Conservation (phyloP, 2,113 vertebrate species). For the Menura novaehollandiae region DNA sequence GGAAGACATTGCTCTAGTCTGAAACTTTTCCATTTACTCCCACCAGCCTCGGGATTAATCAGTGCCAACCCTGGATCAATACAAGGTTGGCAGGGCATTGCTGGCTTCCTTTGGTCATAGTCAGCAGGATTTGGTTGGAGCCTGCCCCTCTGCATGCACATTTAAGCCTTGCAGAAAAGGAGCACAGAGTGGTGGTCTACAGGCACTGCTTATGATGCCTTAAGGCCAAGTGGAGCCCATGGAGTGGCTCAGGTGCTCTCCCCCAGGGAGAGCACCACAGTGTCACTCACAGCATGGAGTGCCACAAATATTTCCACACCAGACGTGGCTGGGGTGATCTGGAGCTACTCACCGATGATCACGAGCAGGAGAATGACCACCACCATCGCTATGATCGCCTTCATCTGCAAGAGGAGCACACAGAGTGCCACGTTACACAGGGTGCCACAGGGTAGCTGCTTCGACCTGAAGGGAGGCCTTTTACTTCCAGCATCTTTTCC, state of each 20-base stretch:
- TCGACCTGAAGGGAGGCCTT: neutral
- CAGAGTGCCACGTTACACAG: neutral
- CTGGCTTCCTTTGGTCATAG: neutral
- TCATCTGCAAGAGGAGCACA: slow-evolving; percentile 81
- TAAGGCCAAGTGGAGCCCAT: neutral
- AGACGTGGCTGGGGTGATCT: neutral
- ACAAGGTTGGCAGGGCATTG: neutral
- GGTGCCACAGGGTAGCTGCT: neutral
- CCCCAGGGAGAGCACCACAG: rapidly evolving
- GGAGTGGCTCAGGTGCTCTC: neutral
- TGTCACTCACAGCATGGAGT: neutral
- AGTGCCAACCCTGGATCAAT: neutral
- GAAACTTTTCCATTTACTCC: neutral
- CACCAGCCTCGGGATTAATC: neutral
- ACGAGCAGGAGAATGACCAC: slow-evolving; percentile 85
- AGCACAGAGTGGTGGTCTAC: neutral
- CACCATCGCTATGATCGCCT: slow-evolving; percentile 86
- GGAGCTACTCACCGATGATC: slow-evolving; percentile 87
- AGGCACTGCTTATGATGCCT: rapidly evolving
- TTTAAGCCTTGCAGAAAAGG: neutral
- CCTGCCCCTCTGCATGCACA: rapidly evolving
- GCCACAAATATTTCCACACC: neutral
- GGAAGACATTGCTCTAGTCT: neutral
- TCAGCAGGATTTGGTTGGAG: neutral
- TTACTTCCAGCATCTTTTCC: neutral